Evolutionary conservation across 1,140 invertebrate species (phyloP).

Genomic region (Leucophenga varia): DNA sequence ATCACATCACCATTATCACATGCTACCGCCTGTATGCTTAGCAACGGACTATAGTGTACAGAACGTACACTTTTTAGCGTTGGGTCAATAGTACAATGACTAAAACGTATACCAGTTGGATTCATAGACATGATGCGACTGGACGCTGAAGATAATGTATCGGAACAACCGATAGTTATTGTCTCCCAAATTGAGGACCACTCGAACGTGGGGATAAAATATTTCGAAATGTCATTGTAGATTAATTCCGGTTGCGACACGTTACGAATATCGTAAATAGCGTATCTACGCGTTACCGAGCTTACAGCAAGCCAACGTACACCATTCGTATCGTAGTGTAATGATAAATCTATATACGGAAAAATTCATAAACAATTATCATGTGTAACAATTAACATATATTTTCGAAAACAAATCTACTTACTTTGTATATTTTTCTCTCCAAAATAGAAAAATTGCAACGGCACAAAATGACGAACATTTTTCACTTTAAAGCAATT

Average conservation of each 20-base stretch:
- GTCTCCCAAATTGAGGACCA: constrained; percentile 44
- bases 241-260: constrained; percentile 24
- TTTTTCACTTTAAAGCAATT: constrained; percentile 16
- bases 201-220: constrained; percentile 14
- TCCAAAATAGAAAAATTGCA: constrained; percentile 30
- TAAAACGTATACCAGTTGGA: constrained; percentile 23
- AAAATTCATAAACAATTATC: not conserved
- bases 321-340: constrained; percentile 42
- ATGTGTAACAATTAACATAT: not conserved
- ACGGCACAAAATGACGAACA: constrained; percentile 22
- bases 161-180: constrained; percentile 17
- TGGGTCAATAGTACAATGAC: constrained; percentile 23
- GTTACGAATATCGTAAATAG: constrained; percentile 35
- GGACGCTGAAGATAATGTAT: constrained; percentile 20
- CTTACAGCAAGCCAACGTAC: constrained; percentile 36
- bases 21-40: constrained; percentile 14
- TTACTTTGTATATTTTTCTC: constrained; percentile 38
- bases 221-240: constrained; percentile 18
- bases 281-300: constrained; percentile 19
- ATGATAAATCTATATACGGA: constrained; percentile 31
- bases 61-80: constrained; percentile 14
- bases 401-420: not conserved
- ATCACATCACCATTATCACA: constrained; percentile 38
- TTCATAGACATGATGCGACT: constrained; percentile 9
- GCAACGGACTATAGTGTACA: constrained; percentile 28